Evolutionary conservation across 2,888 invertebrate species (phyloP).

Genomic region (Ischnura elegans): DNA sequence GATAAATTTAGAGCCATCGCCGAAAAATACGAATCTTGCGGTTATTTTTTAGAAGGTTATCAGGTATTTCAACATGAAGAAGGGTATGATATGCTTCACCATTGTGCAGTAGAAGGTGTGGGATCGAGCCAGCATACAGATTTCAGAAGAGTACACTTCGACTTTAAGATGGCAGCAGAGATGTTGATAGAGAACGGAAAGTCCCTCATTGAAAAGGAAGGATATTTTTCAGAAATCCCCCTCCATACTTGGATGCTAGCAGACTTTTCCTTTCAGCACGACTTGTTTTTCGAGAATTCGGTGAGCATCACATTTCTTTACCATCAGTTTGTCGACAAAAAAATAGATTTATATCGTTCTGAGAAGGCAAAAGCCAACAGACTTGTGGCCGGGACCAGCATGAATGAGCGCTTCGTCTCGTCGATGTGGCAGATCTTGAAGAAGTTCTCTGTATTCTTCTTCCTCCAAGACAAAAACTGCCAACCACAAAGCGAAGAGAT

Average conservation of each 20-base stretch:
- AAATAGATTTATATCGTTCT: background rate
- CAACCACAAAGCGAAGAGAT: background rate
- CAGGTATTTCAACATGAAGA: background rate
- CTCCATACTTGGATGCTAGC: background rate
- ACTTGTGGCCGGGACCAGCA: background rate
- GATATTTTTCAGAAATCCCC: background rate
- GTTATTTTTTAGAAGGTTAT: background rate
- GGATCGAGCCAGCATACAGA: background rate
- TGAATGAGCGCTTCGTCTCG: background rate
- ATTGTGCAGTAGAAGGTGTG: no score
- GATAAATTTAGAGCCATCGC: background rate
- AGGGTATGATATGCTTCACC: background rate
- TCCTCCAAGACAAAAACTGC: background rate
- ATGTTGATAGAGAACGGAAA: background rate
- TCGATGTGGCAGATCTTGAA: background rate
- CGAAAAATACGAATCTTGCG: background rate
- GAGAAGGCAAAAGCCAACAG: background rate
- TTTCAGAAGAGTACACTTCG: background rate
- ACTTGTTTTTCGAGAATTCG: background rate
- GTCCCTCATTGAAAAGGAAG: background rate
- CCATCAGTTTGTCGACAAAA: background rate
- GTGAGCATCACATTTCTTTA: background rate
- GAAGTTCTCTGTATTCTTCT: background rate
- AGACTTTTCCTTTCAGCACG: background rate
- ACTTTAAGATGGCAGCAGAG: background rate